These are phyloP conservation scores for Asarcornis scutulata DNA, from an alignment of 2,113 vertebrate species.

Conservation along the genomic window DNA sequence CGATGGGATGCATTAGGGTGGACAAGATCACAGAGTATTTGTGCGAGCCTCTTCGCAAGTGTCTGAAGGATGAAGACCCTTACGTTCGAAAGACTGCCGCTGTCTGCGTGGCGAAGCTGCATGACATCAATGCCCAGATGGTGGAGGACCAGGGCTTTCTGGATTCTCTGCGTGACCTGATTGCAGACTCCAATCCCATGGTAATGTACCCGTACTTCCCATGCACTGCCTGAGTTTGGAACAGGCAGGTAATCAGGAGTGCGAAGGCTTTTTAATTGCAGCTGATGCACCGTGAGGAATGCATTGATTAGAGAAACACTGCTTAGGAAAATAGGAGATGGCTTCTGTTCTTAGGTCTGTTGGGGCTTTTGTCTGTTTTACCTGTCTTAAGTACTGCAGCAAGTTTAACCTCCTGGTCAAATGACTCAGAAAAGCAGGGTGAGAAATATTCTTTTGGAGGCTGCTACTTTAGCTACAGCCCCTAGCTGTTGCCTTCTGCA, in stretches of 20 bases:
- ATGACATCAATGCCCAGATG: constrained; percentile 99
- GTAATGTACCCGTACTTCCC: constrained; percentile 60
- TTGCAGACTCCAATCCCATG: constrained; percentile 99
- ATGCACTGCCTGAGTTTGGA: accelerated
- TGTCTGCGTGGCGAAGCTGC: constrained; percentile 97
- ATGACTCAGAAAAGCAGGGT: background rate
- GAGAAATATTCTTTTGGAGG: background rate
- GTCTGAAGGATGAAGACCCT: constrained; percentile 97
- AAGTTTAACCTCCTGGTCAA: background rate
- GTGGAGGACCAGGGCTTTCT: constrained; percentile 98
- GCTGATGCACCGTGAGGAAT: background rate
- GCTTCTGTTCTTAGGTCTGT: background rate
- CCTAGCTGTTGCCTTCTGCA: background rate
- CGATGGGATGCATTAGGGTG: constrained; percentile 98
- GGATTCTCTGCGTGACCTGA: constrained; percentile 95
- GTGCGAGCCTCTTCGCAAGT: constrained; percentile 97
- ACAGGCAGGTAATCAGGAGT: background rate
- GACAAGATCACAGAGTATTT: constrained; percentile 98
- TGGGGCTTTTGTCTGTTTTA: background rate
- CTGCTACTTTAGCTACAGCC: background rate
- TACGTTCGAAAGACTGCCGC: constrained; percentile 97
- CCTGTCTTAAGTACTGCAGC: background rate
- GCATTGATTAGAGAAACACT: background rate
- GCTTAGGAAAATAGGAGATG: background rate
- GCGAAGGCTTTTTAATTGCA: background rate